A percentile compares a stretch with the other conserved stretches of the same genome.
Evolutionary conservation across 2,888 invertebrate species (phyloP).

Genomic region (Cremastinae sp.): DNA sequence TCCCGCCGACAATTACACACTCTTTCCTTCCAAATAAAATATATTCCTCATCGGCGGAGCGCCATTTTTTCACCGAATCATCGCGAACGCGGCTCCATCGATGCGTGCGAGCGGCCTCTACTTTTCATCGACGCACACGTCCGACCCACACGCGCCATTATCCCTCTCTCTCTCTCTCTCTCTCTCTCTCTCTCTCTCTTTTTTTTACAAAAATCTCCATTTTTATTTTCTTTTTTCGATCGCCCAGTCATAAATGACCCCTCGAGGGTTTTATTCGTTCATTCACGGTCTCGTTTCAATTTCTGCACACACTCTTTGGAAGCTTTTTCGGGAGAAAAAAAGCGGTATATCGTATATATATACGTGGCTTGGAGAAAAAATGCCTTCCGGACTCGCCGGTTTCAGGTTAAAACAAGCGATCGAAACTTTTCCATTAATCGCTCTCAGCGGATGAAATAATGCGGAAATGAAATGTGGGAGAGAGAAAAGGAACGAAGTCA

Average conservation of each 20-base stretch:
- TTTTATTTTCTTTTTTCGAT: neutral
- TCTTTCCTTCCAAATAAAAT: slow-evolving; percentile 17
- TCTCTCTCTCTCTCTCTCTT: no score
- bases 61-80: slow-evolving; percentile 28
- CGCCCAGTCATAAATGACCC: slow-evolving; percentile 8
- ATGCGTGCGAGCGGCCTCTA: neutral
- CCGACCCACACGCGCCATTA: slow-evolving; percentile 18
- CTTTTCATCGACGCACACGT: slow-evolving; percentile 14
- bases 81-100: neutral
- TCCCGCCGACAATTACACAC: slow-evolving; percentile 17
- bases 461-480: slow-evolving; percentile 7
- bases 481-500: slow-evolving; percentile 11
- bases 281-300: slow-evolving; percentile 2
- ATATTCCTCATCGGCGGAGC: slow-evolving; percentile 6
- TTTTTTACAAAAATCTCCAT: no score
- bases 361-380: no score
- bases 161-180: no score
- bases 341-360: no score
- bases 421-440: slow-evolving; percentile 29
- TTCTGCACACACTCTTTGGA: neutral
- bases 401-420: slow-evolving; percentile 30
- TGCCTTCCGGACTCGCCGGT: slow-evolving; percentile 21
- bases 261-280: slow-evolving; percentile 42
- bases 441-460: slow-evolving; percentile 16
- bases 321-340: slow-evolving; percentile 22